Base-by-base conservation (phyloP, 2,797 vertebrate genomes). In the Cyprinella venusta region DNA sequence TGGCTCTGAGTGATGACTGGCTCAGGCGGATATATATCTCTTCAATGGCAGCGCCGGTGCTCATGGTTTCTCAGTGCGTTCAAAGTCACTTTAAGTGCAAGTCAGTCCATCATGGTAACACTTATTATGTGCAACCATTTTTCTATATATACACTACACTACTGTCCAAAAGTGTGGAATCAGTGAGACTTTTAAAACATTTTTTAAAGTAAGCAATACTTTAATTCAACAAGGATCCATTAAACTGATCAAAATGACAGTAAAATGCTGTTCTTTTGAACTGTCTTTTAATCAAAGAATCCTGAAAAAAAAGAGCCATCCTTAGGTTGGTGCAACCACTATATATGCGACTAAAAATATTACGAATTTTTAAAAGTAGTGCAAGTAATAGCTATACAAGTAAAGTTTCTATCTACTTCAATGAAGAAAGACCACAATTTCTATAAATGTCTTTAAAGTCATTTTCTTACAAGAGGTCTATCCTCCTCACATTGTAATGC, bases 21-120 rank as follows among this genome's bases (percentile, higher is more conserved):
- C 71, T 75, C 15, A 19, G 61, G 54, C 61, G 67, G 71, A 67
- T n/a, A 67, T 36, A 64, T 67, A 45, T 45, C 59, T 75, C n/a
- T 76, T 75, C 36, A 56, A 56, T 33, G 5, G 40, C 59, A 63
- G 68, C 61, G 54, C 19, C 56, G 50, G 79, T 50, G 18, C 33
- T 63, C 18, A 15, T 45, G n/a, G 12, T 64, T 74, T 36, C 33
- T 64, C 0, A 38, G 2, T 52, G 24, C 63, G 68, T 64, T 71
- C 26, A 54, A 74, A 74, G 18, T 74, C 19, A n/a, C 12, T 75
- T 40, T 76, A 18, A 76, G 21, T 45, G 52, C 21, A 12, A 74
- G 26, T 74, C 48, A 21, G 38, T 24, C 75, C n/a, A 45, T 63
- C 24, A 19, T 30, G 6, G 40, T 63, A 30, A 77, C 76, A 77